Conservation (phyloP, 2,113 vertebrate species). For the Lucifuga dentata region DNA sequence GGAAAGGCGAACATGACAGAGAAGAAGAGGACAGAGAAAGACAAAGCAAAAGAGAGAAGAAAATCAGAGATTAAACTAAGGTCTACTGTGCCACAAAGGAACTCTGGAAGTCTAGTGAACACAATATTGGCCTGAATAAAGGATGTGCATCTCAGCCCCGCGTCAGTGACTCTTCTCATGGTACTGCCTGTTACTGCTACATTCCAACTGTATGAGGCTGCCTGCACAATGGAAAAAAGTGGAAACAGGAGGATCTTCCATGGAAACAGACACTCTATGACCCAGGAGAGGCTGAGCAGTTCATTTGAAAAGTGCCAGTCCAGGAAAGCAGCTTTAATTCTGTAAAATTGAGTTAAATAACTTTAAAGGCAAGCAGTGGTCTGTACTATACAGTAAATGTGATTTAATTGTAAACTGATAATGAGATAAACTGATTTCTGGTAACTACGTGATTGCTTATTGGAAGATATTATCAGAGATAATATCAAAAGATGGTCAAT, state of each 20-base stretch:
- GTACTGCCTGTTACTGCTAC: conserved; percentile 78
- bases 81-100: conserved; percentile 15
- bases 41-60: neutral
- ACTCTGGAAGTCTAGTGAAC: conserved; percentile 57
- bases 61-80: conserved; percentile 5
- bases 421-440: conserved; percentile 48
- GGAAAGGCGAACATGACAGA: neutral
- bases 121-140: conserved; percentile 40
- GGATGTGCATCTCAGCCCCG: conserved; percentile 24
- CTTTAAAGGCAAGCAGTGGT: conserved; percentile 23
- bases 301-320: conserved; percentile 19
- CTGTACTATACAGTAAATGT: conserved; percentile 43
- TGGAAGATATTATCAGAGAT: conserved; percentile 33
- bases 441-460: conserved; percentile 33
- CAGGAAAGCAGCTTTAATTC: conserved; percentile 35
- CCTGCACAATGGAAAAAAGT: conserved; percentile 45
- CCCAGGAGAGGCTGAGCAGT: conserved; percentile 18
- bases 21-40: conserved; percentile 3
- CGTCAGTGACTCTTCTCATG: conserved; percentile 59
- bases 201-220: conserved; percentile 78
- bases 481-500: conserved; percentile 18
- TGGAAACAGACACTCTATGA: conserved; percentile 13
- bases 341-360: conserved; percentile 39
- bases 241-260: conserved; percentile 52
- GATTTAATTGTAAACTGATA: conserved; percentile 47